Evolutionary conservation across 2,797 vertebrate genomes (phyloP), one percentile per base, ranked within the genome.

Genomic region (Hypotaenidia okinawae): DNA sequence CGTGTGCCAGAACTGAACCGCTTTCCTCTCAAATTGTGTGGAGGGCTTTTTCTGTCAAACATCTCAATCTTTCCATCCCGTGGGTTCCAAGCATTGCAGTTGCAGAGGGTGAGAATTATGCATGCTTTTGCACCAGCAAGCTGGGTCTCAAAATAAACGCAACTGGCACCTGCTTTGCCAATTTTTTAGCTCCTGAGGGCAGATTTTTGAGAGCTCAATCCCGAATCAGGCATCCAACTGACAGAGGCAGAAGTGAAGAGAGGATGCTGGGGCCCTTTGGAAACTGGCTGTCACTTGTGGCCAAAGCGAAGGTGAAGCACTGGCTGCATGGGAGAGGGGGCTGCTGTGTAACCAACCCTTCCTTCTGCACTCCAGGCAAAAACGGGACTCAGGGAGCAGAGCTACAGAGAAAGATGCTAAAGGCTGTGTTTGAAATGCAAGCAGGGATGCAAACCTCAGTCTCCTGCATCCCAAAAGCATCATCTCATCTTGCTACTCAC

Each of bases 101-200:
- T 92, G 69, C 84, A 91, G 83, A 79, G 82, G 59, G 83, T 93
- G 95, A 79, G 76, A 95, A 93, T 87, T 77, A 81, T 43, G 25
- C 73, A 14, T 11, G 63, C 39, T 91, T 85, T 81, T 78, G 67
- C 92, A 89, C 66, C 77, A 84, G 30, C 70, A 67, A 76, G n/a
- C 80, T 87, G 91, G 69, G 55, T 19, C 80, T 87, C 43, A 63
- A 90, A 95, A 90, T 88, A 88, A 90, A 90, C 0, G 22, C 85
- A 86, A 64, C 27, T 74, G 52, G 90, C 87, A 90, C 85, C 74
- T 41, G 54, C 59, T 86, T 81, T 81, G 69, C 90, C 91, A 93
- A 64, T 74, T 22, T 69, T 69, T 84, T 47, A 82, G 70, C 54
- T 88, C 89, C 69, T 2, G 1, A 76, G 57, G 90, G 69, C 14